Base-by-base conservation (phyloP, 2,888 invertebrate species). In the Saturnia japonica region DNA sequence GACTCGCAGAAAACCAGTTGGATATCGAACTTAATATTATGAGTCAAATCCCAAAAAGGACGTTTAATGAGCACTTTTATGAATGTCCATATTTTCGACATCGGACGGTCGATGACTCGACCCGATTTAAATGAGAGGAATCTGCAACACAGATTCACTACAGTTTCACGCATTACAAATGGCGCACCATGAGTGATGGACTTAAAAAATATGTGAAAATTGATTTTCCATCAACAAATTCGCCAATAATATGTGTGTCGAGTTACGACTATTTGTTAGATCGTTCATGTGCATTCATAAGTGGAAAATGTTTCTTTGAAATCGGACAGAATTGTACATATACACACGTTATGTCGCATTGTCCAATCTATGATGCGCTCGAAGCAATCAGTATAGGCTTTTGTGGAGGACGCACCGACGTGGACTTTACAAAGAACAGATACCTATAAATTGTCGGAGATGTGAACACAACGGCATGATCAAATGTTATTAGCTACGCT, bases 261-360 rank as follows among this genome's bases (percentile, higher is more conserved):
- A 74, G 85, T 89, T 89, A 91, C 87, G 89, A 88, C 88, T 85
- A 77, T 88, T 90, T 90, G 89, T 90, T 85, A 81, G 77, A 74
- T 78, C 78, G 77, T 85, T 88, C 83, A 87, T 79, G 81, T 82
- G 76, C 78, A 74, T 78, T 79, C 81, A 76, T 80, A 84, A 84
- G 81, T 82, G 78, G 84, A 86, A 85, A 90, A 90, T 85, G 85
- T 84, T 85, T 83, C 84, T 85, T 86, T 82, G 82, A 85, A 78
- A 82, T 78, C 77, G 76, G 79, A 79, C 81, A 85, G 85, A 84
- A 86, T 83, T 82, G 85, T 83, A 83, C 84, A 86, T 88, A 85
- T 67, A 67, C 16, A 67, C 7, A 84, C 77, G 91, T 91, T 91
- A 92, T 91, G 90, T 86, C 74, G 86, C 83, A 91, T 92, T 92